Evolutionary conservation across 2,113 vertebrate species (phyloP).

Genomic region (Xiphorhynchus elegans): DNA sequence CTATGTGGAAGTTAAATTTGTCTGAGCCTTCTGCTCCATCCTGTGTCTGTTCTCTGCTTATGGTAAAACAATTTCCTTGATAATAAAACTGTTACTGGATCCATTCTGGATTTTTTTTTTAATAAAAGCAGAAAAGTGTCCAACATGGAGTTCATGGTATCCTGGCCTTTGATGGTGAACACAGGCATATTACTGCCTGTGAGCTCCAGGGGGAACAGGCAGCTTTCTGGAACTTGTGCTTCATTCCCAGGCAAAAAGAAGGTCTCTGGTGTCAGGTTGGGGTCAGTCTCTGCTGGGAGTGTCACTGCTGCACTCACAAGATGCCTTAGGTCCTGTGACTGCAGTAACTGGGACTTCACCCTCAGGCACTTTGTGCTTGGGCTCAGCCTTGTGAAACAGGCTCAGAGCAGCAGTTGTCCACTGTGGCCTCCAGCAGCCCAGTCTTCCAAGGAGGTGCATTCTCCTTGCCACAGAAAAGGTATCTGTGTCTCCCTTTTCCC

Average conservation of each 20-base stretch:
- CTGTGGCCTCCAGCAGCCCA: background rate
- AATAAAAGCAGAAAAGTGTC: conserved; percentile 69
- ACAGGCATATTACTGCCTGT: fast-evolving
- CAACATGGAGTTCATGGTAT: background rate
- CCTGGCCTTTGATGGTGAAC: background rate
- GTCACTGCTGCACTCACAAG: fast-evolving
- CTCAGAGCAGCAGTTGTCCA: fast-evolving
- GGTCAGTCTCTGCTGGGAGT: fast-evolving
- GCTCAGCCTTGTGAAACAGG: background rate
- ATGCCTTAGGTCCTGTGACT: background rate
- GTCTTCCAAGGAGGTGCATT: too few species aligned
- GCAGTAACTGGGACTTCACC: background rate
- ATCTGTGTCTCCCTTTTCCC: background rate
- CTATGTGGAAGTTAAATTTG: conserved; percentile 19
- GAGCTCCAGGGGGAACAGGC: background rate
- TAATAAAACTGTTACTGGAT: conserved; percentile 70
- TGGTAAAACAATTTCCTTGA: conserved; percentile 58
- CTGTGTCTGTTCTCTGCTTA: conserved; percentile 60
- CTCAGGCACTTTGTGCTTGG: background rate
- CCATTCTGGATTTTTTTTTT: conserved; percentile 62
- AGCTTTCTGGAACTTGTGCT: background rate
- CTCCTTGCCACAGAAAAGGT: background rate
- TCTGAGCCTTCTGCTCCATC: conserved; percentile 65
- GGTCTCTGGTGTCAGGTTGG: background rate
- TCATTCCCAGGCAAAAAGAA: fast-evolving